These are phyloP conservation scores for Intellagama lesueurii DNA, from an alignment of 2,797 vertebrate species.

Conservation along the genomic window DNA sequence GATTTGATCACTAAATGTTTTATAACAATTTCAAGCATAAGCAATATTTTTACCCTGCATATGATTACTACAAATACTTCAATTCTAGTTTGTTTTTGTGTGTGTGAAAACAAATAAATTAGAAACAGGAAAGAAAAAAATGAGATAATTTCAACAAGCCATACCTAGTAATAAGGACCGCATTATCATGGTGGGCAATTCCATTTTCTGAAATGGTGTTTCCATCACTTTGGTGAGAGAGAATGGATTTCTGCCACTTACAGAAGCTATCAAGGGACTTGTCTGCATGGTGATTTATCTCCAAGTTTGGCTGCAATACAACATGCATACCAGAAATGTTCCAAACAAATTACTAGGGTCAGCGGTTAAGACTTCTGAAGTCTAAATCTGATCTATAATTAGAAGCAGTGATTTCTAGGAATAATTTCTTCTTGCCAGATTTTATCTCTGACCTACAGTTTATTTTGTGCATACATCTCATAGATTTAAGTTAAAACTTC, in stretches of 20 bases:
- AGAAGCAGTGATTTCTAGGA: conserved; percentile 84
- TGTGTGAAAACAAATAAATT: conserved; percentile 68
- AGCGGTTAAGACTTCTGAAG: conserved; percentile 84
- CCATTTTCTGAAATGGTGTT: conserved; percentile 99
- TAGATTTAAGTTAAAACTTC: conserved; percentile 70
- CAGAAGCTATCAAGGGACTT: conserved; percentile 99
- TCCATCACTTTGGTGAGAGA: conserved; percentile 95
- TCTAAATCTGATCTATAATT: conserved; percentile 85
- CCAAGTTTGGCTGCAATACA: conserved; percentile 95
- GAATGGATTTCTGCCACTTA: conserved; percentile 99
- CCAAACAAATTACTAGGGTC: conserved; percentile 87
- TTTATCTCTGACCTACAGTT: conserved; percentile 80
- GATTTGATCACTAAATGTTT: conserved; percentile 43
- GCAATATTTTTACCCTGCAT: conserved; percentile 55
- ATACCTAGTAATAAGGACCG: conserved; percentile 98
- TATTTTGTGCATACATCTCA: conserved; percentile 68
- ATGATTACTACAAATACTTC: conserved; percentile 45
- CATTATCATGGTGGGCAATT: conserved; percentile 99
- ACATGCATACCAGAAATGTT: conserved; percentile 83
- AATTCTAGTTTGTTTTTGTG: conserved; percentile 26
- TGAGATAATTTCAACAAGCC: conserved; percentile 81
- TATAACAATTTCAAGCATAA: conserved; percentile 55
- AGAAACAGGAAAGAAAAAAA: conserved; percentile 68
- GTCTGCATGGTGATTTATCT: conserved; percentile 99
- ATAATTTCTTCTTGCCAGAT: conserved; percentile 80